Evolutionary conservation across 2,113 vertebrate genomes (phyloP).

Genomic region (Prolemur simus): DNA sequence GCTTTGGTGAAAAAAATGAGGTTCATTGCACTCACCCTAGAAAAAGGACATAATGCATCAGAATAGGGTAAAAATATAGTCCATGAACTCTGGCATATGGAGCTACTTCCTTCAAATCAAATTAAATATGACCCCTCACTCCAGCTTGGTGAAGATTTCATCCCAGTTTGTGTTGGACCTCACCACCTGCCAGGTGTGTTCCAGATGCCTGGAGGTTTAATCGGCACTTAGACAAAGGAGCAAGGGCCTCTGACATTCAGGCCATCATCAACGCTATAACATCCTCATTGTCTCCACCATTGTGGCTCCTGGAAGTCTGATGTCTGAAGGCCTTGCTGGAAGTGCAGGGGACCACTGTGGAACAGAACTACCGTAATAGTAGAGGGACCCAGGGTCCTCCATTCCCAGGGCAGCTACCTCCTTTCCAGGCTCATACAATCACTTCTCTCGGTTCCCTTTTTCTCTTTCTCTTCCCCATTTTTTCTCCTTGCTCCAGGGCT

Average conservation of each 20-base stretch:
- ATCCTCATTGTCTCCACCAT: neutral
- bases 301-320: neutral
- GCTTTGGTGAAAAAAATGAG: neutral
- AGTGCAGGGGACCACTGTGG: too few species aligned
- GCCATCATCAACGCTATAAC: neutral
- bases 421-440: neutral
- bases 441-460: neutral
- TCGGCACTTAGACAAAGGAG: neutral
- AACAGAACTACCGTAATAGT: accelerated
- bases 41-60: neutral
- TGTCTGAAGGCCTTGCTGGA: neutral
- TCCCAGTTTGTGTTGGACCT: neutral
- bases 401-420: accelerated
- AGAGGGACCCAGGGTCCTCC: accelerated
- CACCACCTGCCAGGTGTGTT: accelerated
- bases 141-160: neutral
- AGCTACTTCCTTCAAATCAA: neutral
- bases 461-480: neutral
- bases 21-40: neutral
- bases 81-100: neutral
- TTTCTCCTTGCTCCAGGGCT: neutral
- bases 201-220: neutral
- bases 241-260: neutral
- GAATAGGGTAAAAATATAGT: neutral
- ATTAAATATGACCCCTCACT: neutral